Conservation (phyloP, 1,140 invertebrate genomes). For the Luehdorfia chinensis region DNA sequence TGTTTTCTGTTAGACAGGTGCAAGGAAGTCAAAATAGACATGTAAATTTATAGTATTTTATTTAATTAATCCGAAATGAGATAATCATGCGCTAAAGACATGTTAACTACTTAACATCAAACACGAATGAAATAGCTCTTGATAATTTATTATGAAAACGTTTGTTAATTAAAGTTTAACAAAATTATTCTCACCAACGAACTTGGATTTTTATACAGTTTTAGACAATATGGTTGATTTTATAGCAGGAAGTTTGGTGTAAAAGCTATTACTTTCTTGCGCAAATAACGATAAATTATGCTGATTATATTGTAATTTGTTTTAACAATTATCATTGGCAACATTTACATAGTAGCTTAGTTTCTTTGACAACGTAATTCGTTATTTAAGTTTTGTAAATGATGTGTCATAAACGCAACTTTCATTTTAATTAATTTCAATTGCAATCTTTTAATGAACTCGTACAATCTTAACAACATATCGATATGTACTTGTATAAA, state of each 20-base stretch:
- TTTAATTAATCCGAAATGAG: constrained; percentile 13
- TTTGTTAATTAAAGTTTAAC: constrained; percentile 8
- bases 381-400: background rate
- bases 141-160: constrained; percentile 3
- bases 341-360: constrained; percentile 1
- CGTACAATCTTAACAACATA: too few species aligned
- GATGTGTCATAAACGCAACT: background rate
- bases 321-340: constrained; percentile 9
- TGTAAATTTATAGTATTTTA: constrained; percentile 5
- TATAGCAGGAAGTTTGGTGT: constrained; percentile 10
- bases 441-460: background rate
- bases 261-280: constrained; percentile 10
- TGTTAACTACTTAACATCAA: constrained; percentile 8
- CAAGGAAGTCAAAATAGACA: constrained; percentile 9
- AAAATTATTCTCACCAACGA: constrained; percentile 16
- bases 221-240: background rate
- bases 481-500: too few species aligned
- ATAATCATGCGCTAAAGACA: constrained; percentile 10
- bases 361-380: background rate
- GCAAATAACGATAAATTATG: constrained; percentile 14
- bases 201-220: constrained; percentile 13
- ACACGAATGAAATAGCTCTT: background rate
- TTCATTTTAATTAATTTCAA: background rate
- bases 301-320: constrained; percentile 12
- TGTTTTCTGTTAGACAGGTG: constrained; percentile 6